Conservation (phyloP, 2,888 invertebrate genomes). For the Drosophila parthenogenetica region DNA sequence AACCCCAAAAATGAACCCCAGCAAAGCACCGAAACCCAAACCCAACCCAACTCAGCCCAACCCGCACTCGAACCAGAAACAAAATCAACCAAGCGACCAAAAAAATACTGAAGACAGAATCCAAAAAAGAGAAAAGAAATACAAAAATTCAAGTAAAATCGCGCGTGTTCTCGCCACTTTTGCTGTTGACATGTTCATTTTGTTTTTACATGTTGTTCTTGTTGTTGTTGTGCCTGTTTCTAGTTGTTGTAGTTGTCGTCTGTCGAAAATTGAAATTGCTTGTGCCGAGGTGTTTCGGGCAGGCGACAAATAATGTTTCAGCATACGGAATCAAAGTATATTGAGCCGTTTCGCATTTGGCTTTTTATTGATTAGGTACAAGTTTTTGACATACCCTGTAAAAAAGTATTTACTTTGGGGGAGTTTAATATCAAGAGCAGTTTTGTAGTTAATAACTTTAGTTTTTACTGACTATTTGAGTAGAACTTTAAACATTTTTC, state of each 20-base stretch:
- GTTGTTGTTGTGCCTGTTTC: constrained; percentile 7
- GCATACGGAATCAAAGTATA: constrained; percentile 61
- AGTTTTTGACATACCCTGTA: constrained; percentile 13
- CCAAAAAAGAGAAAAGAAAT: not conserved
- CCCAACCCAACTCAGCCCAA: constrained; percentile 10
- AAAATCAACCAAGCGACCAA: constrained; percentile 56
- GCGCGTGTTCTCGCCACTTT: constrained; percentile 44
- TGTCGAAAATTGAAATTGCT: constrained; percentile 78
- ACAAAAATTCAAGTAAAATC: constrained; percentile 44
- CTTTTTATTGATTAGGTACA: constrained; percentile 48
- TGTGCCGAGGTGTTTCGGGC: constrained; percentile 64
- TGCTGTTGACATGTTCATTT: constrained; percentile 80
- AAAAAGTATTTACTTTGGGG: too few species aligned
- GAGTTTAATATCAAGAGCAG: too few species aligned
- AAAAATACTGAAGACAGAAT: constrained; percentile 38
- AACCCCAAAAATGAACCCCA: constrained; percentile 26
- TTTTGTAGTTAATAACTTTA: too few species aligned
- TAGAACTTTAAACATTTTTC: too few species aligned
- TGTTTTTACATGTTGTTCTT: constrained; percentile 58
- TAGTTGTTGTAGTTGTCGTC: constrained; percentile 39
- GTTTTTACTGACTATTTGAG: too few species aligned
- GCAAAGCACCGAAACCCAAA: constrained; percentile 5
- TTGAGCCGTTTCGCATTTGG: constrained; percentile 41
- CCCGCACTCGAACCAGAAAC: constrained; percentile 13
- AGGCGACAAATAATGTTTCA: constrained; percentile 46